Conservation (phyloP, 2,797 vertebrate genomes). For the Rhabdophis nuchalis region DNA sequence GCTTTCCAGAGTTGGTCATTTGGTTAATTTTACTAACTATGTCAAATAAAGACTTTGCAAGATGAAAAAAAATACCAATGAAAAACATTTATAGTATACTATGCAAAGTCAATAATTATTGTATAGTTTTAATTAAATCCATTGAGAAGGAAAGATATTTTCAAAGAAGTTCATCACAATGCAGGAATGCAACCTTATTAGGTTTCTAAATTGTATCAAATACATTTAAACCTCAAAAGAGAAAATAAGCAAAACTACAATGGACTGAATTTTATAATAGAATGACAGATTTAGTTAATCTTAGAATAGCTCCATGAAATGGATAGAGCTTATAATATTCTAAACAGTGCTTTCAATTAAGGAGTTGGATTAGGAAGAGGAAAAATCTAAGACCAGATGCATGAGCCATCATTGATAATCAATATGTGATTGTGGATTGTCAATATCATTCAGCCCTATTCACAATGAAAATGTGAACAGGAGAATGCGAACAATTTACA, state of each 20-base stretch:
- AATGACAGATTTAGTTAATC: background rate
- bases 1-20: conserved; percentile 75
- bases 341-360: background rate
- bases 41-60: conserved; percentile 83
- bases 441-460: background rate
- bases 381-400: background rate
- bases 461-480: background rate
- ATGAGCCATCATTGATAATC: background rate
- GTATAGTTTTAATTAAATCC: background rate
- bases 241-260: background rate
- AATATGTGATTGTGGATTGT: background rate
- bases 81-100: background rate
- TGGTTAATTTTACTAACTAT: conserved; percentile 89
- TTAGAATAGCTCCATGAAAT: background rate
- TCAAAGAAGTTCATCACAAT: background rate
- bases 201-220: background rate
- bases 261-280: background rate
- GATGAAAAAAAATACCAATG: background rate
- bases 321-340: background rate
- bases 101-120: conserved; percentile 12
- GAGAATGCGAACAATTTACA: background rate
- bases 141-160: background rate
- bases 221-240: background rate
- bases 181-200: background rate
- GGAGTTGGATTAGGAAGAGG: background rate